Evolutionary conservation across 2,113 vertebrate genomes (phyloP).

Genomic region (Tenebrosternarchus preto): DNA sequence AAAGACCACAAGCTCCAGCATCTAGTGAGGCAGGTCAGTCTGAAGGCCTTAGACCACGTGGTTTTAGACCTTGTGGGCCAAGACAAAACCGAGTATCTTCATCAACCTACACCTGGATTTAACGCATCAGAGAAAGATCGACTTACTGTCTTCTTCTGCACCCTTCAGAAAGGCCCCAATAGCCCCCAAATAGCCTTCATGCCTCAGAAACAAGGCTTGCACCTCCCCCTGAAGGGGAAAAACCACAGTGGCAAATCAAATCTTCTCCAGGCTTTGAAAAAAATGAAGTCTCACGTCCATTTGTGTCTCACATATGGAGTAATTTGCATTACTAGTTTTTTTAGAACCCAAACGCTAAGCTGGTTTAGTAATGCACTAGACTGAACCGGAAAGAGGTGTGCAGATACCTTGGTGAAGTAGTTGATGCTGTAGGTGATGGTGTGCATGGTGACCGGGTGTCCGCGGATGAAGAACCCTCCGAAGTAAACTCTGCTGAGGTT

Average conservation of each 20-base stretch:
- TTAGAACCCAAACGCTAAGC: neutral
- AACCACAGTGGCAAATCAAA: neutral
- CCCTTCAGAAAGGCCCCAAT: slow-evolving; percentile 98
- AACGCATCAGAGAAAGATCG: neutral
- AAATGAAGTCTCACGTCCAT: too few relatives aligned
- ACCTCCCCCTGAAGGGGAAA: slow-evolving; percentile 85
- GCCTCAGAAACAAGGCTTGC: slow-evolving; percentile 95
- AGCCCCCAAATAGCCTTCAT: slow-evolving; percentile 96
- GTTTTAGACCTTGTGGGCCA: too few relatives aligned
- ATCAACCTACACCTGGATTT: too few relatives aligned
- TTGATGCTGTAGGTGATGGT: slow-evolving; percentile 98
- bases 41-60: too few relatives aligned
- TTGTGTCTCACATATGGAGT: neutral
- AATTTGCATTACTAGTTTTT: neutral
- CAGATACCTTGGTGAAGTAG: slow-evolving; percentile 94
- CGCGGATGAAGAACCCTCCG: slow-evolving; percentile 96
- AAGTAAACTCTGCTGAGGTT: slow-evolving; percentile 90
- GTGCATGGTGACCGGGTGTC: slow-evolving; percentile 97
- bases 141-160: slow-evolving; percentile 97
- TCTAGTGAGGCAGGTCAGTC: neutral
- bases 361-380: neutral
- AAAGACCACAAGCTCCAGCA: neutral
- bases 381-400: neutral
- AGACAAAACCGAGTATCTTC: too few relatives aligned
- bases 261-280: too few relatives aligned